A percentile compares a stretch with the other conserved stretches of the same genome.
These are phyloP conservation scores for Amitus sp. DNA, from an alignment of 2,888 invertebrate species.

Conservation along the genomic window DNA sequence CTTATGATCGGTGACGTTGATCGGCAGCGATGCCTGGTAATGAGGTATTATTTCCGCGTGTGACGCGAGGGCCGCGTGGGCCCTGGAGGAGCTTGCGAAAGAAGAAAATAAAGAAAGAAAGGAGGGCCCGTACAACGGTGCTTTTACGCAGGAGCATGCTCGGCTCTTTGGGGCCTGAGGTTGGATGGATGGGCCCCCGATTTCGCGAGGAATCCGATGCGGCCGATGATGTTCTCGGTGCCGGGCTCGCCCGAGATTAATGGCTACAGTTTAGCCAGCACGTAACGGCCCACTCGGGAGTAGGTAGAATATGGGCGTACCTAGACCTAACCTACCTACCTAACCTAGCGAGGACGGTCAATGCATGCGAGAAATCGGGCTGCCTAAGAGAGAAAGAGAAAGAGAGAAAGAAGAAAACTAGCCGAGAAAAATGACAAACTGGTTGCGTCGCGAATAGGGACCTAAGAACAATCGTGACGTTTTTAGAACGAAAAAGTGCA, in stretches of 20 bases:
- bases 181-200: background rate
- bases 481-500: slow-evolving; percentile 58
- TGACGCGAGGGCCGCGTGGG: too few species aligned
- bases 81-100: slow-evolving; percentile 3
- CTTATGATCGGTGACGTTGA: slow-evolving; percentile 6
- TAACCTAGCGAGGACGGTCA: slow-evolving; percentile 7
- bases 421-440: slow-evolving; percentile 41
- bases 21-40: slow-evolving; percentile 2
- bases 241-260: slow-evolving; percentile 1
- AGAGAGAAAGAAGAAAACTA: slow-evolving; percentile 27
- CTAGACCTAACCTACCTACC: slow-evolving; percentile 8
- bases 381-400: slow-evolving; percentile 16
- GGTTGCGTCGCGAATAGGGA: slow-evolving; percentile 46
- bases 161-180: background rate
- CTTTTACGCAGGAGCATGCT: background rate
- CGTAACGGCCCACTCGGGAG: slow-evolving; percentile 28
- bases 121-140: slow-evolving; percentile 10
- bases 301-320: slow-evolving; percentile 17
- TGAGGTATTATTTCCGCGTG: slow-evolving; percentile 11
- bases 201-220: background rate
- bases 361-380: background rate
- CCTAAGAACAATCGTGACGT: slow-evolving; percentile 41
- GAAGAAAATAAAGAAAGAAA: slow-evolving; percentile 2
- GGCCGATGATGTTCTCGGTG: background rate
- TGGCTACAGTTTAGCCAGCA: slow-evolving; percentile 22